A percentile compares a stretch with the other conserved stretches of the same genome.
Evolutionary conservation across 2,113 vertebrate species (phyloP).

Genomic region (human): DNA sequence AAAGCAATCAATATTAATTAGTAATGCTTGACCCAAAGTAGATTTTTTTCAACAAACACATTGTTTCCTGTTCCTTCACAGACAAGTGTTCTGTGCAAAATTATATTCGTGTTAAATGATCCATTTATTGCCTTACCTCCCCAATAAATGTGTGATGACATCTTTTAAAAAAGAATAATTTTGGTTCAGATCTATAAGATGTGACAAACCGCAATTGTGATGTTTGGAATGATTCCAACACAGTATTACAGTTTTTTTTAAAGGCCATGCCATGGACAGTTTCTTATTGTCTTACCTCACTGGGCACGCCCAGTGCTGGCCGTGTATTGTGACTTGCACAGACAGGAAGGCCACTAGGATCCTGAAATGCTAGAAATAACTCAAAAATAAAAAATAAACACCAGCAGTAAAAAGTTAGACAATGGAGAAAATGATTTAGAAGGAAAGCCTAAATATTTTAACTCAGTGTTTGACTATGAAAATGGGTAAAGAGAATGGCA

Average conservation of each 20-base stretch:
- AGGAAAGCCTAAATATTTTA: not conserved
- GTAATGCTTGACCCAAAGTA: not conserved
- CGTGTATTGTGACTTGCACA: not conserved
- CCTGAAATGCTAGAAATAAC: not conserved
- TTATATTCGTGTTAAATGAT: not conserved
- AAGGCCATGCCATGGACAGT: not conserved
- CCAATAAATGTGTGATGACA: not conserved
- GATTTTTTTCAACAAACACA: not conserved
- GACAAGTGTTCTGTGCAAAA: not conserved
- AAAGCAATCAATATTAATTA: not conserved
- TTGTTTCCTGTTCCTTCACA: not conserved
- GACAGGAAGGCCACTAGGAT: not conserved
- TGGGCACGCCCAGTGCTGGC: accelerated
- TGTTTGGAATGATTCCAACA: not conserved
- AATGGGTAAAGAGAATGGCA: not conserved
- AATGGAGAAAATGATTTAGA: not conserved
- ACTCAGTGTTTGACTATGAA: not conserved
- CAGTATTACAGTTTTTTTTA: not conserved
- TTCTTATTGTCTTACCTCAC: not conserved
- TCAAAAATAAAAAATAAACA: not conserved
- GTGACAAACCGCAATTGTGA: not conserved
- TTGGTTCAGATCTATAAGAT: not conserved
- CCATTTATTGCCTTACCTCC: not conserved
- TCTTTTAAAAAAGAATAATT: not conserved
- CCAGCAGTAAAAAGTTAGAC: not conserved